Evolutionary conservation across 2,797 vertebrate species (phyloP).

Genomic region (Myripristis murdjan): DNA sequence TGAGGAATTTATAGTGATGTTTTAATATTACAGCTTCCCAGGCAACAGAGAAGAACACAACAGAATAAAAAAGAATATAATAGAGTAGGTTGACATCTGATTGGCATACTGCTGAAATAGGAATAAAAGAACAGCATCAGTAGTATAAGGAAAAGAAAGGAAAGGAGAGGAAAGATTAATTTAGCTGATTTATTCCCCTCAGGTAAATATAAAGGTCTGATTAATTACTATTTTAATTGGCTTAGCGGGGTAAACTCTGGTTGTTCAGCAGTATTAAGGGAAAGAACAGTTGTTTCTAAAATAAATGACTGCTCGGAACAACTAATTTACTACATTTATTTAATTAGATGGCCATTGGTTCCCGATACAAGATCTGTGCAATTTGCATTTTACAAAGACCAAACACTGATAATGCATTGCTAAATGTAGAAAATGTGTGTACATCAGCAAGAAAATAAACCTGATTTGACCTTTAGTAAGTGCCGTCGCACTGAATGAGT

Average conservation of each 20-base stretch:
- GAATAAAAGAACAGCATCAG: too few species aligned
- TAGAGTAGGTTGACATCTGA: too few species aligned
- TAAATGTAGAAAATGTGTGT: slow-evolving; percentile 4
- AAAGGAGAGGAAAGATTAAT: neutral
- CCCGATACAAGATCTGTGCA: neutral
- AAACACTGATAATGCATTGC: neutral
- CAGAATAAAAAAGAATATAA: too few species aligned
- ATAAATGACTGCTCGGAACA: neutral
- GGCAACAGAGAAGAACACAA: too few species aligned
- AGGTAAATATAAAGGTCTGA: neutral
- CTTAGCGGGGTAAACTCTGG: neutral
- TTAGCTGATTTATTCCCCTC: neutral
- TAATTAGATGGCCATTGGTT: neutral
- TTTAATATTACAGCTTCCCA: too few species aligned
- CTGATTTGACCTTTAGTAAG: slow-evolving; percentile 38
- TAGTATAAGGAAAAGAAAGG: neutral
- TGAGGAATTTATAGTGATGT: too few species aligned
- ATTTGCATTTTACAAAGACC: neutral
- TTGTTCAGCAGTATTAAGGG: neutral
- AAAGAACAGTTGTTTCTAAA: neutral
- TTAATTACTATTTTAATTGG: slow-evolving; percentile 14
- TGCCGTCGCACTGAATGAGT: slow-evolving; percentile 4
- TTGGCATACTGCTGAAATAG: too few species aligned
- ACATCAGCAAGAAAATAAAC: neutral
- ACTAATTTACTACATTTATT: slow-evolving; percentile 4